These are phyloP conservation scores for Parnassius orleans DNA, from an alignment of 2,888 invertebrate genomes.

Conservation along the genomic window DNA sequence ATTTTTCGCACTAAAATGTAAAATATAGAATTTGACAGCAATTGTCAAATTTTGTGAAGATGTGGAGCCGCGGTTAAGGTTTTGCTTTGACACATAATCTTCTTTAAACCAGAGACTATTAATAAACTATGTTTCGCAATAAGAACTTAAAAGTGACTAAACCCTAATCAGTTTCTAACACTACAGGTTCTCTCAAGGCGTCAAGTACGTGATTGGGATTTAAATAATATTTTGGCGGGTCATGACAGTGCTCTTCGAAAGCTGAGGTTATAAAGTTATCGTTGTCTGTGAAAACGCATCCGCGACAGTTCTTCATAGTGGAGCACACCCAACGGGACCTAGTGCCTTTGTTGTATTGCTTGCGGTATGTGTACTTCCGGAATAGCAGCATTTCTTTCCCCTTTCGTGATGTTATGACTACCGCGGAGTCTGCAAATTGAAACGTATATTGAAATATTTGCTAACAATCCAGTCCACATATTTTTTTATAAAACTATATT, in stretches of 20 bases:
- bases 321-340: conserved; percentile 69
- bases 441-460: not conserved
- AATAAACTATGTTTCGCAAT: too few species aligned
- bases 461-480: too few species aligned
- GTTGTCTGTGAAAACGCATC: conserved; percentile 59
- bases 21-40: too few species aligned
- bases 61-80: too few species aligned
- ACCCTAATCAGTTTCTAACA: conserved; percentile 35
- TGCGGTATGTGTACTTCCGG: conserved; percentile 64
- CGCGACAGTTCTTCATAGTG: conserved; percentile 65
- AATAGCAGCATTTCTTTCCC: conserved; percentile 69
- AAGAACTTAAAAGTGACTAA: not conserved
- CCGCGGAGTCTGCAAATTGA: conserved; percentile 51
- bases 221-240: conserved; percentile 68
- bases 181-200: conserved; percentile 55
- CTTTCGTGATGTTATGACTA: conserved; percentile 67
- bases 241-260: conserved; percentile 59
- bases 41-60: too few species aligned
- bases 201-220: conserved; percentile 59
- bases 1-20: too few species aligned
- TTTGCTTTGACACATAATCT: too few species aligned
- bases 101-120: too few species aligned
- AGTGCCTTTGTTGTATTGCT: conserved; percentile 52
- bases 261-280: conserved; percentile 46
- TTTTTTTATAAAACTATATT: too few species aligned